A percentile compares a stretch with the other conserved stretches of the same genome.
These are phyloP conservation scores for Chascanopsetta lugubris DNA, from an alignment of 2,113 vertebrate species.

Conservation along the genomic window DNA sequence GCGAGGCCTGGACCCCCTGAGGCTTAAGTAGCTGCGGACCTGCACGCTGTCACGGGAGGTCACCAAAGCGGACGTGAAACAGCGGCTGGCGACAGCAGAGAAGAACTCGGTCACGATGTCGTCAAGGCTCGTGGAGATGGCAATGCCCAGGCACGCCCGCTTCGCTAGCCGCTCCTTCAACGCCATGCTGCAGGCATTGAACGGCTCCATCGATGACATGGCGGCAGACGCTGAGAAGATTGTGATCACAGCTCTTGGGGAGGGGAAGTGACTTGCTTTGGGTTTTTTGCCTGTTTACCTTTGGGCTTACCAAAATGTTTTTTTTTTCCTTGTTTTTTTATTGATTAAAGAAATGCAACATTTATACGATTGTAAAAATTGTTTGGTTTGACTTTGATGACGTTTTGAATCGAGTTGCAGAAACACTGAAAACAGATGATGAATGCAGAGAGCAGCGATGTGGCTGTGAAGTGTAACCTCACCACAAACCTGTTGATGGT, in stretches of 20 bases:
- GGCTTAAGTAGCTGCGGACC: conserved; percentile 65
- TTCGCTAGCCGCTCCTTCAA: conserved; percentile 72
- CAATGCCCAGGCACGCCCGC: conserved; percentile 72
- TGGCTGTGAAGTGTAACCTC: no score
- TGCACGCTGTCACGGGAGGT: conserved; percentile 73
- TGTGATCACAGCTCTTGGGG: conserved; percentile 43
- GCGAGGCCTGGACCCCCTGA: conserved; percentile 35
- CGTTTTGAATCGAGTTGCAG: no score
- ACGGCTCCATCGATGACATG: conserved; percentile 77
- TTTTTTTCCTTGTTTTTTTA: no score
- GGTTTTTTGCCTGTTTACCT: no score
- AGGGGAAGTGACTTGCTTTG: conserved; percentile 11
- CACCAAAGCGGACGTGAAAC: conserved; percentile 74
- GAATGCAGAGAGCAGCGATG: no score
- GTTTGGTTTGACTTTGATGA: no score
- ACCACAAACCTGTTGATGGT: no score
- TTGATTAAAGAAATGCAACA: no score
- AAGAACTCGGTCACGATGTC: conserved; percentile 59
- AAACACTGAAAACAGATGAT: no score
- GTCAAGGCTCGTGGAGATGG: conserved; percentile 68
- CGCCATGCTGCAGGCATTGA: conserved; percentile 75
- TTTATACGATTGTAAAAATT: no score
- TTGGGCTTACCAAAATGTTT: no score
- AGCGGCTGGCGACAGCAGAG: conserved; percentile 64
- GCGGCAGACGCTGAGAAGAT: conserved; percentile 73